phyloP scores from a whole-genome alignment of 2,797 vertebrate species.

The Rhyacichthys aspro region DNA sequence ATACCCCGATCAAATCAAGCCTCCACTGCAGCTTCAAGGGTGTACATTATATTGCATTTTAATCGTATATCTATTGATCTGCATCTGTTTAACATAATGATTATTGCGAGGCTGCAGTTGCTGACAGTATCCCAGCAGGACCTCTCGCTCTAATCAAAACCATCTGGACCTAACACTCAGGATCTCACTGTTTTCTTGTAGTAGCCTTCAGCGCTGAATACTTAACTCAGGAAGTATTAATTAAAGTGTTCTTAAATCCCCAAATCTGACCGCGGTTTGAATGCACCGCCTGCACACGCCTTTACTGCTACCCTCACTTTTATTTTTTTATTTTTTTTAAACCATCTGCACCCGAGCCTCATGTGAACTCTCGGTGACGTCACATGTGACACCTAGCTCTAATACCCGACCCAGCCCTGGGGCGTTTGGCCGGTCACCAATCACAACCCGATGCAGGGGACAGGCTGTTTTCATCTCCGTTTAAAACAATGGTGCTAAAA shows the following conservation, averaged over 20 bases:
- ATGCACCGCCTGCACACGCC: no score
- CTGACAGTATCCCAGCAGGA: slow-evolving; percentile 27
- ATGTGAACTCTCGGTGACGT: slow-evolving; percentile 25
- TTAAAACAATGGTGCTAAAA: slow-evolving; percentile 47
- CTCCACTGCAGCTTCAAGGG: slow-evolving; percentile 37
- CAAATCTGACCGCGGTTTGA: no score
- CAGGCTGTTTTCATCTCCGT: slow-evolving; percentile 41
- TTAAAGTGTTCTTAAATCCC: no score
- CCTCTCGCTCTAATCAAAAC: slow-evolving; percentile 34
- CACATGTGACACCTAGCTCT: slow-evolving; percentile 25
- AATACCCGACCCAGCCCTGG: slow-evolving; percentile 39
- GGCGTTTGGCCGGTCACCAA: slow-evolving; percentile 57
- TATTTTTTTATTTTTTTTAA: slow-evolving; percentile 2
- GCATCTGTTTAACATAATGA: slow-evolving; percentile 48
- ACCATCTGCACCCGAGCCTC: slow-evolving; percentile 18
- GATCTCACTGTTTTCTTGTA: neutral
- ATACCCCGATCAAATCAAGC: slow-evolving; percentile 53
- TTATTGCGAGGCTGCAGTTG: slow-evolving; percentile 26
- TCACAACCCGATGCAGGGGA: slow-evolving; percentile 27
- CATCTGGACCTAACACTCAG: slow-evolving; percentile 26
- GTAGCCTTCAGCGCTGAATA: neutral
- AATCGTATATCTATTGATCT: slow-evolving; percentile 61
- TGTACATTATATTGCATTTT: slow-evolving; percentile 50
- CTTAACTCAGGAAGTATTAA: no score
- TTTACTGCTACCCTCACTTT: no score